A percentile compares a stretch with the other conserved stretches of the same genome.
These are phyloP conservation scores for Typhlichthys subterraneus DNA, from an alignment of 2,797 vertebrate species.

Conservation along the genomic window DNA sequence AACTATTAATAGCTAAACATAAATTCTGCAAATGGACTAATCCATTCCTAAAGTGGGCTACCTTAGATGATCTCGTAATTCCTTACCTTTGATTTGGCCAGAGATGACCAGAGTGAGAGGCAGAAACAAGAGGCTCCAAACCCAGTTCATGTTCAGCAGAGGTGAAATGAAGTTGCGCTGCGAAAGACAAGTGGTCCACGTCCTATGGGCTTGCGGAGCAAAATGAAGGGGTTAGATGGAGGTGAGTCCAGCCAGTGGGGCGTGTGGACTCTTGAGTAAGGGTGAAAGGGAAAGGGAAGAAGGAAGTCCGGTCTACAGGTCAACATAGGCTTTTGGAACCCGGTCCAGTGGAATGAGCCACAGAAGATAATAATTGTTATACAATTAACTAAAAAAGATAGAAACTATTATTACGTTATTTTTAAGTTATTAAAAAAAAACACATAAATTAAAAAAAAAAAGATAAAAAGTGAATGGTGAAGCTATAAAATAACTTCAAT, in stretches of 20 bases:
- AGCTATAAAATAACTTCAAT: too few species aligned
- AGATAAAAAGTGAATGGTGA: not conserved
- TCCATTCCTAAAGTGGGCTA: too few species aligned
- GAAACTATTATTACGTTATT: not conserved
- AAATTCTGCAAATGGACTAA: not conserved
- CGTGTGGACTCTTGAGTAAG: conserved; percentile 48
- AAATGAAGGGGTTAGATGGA: conserved; percentile 70
- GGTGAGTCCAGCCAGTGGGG: conserved; percentile 49
- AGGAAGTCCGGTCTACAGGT: conserved; percentile 55
- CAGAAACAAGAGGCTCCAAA: conserved; percentile 41
- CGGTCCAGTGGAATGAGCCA: conserved; percentile 34
- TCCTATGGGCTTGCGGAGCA: conserved; percentile 40
- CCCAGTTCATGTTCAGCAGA: conserved; percentile 42
- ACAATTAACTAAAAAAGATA: conserved; percentile 26
- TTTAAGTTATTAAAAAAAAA: not conserved
- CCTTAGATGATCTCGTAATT: not conserved
- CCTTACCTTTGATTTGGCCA: conserved; percentile 65
- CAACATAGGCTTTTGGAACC: conserved; percentile 51
- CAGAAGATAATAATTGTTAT: conserved; percentile 30
- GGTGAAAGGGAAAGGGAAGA: conserved; percentile 74
- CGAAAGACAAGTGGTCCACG: conserved; percentile 31
- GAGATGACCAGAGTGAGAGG: conserved; percentile 29
- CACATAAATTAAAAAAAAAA: not conserved
- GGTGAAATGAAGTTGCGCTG: conserved; percentile 11
- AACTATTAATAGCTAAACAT: not conserved